Evolutionary conservation across 2,113 vertebrate genomes (phyloP), one percentile per base, ranked within the genome.

Genomic region (Prunella himalayana): DNA sequence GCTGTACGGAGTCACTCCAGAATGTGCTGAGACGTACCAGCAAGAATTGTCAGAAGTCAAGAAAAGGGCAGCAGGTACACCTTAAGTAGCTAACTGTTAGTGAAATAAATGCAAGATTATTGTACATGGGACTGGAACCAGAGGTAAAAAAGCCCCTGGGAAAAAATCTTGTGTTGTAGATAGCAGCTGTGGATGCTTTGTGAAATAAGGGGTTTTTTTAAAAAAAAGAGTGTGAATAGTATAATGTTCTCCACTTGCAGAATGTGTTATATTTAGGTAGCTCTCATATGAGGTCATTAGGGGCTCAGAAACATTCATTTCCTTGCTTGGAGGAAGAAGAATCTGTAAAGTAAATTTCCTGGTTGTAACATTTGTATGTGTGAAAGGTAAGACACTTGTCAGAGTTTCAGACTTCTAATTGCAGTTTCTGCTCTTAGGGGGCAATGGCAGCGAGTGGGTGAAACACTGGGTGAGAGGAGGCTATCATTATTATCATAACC

Each of bases 391-490:
- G 20, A 72, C 6, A 7, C 27, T 45, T 79, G 19, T 42, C 39
- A 47, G 13, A 2, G 80, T 87, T 83, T 78, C 51, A 88, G 59
- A 45, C 50, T 87, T 71, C 73, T 30, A 7, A 9, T n/a, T 75
- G 56, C 13, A 6, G 18, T 94, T 24, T 95, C 76, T 96, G 45
- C 72, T 92, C 27, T 30, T 96, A 99, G 99, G 98, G 24, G 98
- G 98, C 88, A 99, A 98, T 47, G 97, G 88, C 92, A 99, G 99
- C 30, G 98, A 98, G 4, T 99, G 99, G 99, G 98, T 99, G 96
- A 98, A 98, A 71, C 99, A 99, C 97, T 99, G 99, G 99, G 99
- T 99, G 81, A 99, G 99, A 96, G 99, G 99, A 49, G 99, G 99
- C 73, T 99, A 99, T 93, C 98, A 99, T 91, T 99, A 99, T 95